phyloP scores from a whole-genome alignment of 1,140 invertebrate genomes.

The Stegodyphus dumicola region DNA sequence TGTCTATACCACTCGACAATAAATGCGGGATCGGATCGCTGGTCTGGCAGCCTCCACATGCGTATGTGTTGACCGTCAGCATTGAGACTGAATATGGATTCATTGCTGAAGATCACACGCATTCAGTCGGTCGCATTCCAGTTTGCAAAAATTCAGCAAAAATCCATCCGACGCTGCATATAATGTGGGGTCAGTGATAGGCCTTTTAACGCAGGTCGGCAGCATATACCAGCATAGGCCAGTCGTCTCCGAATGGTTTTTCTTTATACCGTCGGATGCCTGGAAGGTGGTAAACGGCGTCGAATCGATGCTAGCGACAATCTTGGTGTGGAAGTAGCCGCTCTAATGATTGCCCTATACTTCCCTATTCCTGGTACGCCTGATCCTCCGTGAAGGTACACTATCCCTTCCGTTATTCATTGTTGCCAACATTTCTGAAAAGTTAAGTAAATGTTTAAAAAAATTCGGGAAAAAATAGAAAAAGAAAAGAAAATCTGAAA shows the following conservation, averaged over 20 bases:
- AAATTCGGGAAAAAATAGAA: too few relatives aligned
- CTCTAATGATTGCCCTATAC: background rate
- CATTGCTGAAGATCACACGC: background rate
- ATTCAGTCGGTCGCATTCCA: background rate
- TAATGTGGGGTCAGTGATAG: background rate
- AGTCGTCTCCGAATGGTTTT: too few relatives aligned
- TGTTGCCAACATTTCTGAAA: too few relatives aligned
- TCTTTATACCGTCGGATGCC: too few relatives aligned
- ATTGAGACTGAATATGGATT: background rate
- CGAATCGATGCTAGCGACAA: too few relatives aligned
- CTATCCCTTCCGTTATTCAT: background rate
- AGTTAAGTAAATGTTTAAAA: too few relatives aligned
- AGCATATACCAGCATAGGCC: background rate
- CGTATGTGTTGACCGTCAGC: background rate
- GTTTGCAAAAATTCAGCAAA: background rate
- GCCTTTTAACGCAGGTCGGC: background rate
- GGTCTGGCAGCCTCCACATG: background rate
- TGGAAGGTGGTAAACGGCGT: too few relatives aligned
- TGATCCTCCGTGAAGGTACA: background rate
- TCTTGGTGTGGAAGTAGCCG: background rate
- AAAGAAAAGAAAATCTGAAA: too few relatives aligned
- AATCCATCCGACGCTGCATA: background rate
- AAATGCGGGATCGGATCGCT: background rate
- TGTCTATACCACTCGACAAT: background rate
- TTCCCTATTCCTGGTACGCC: background rate